Conservation (phyloP, 1,140 invertebrate species). For the Nylanderia fulva region DNA sequence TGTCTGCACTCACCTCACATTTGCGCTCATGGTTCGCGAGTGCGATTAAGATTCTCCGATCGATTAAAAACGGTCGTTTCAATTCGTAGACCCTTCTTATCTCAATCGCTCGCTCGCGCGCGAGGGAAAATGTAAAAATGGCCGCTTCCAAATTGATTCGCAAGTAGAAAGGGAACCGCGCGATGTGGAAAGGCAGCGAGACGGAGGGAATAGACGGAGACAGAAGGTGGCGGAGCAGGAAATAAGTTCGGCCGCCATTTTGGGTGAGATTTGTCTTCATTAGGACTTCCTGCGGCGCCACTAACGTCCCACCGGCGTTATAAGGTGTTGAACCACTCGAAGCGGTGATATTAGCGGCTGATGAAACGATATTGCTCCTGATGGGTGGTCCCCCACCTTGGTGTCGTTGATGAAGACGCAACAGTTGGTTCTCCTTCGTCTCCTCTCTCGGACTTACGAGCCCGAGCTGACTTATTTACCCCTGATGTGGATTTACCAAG, state of each 20-base stretch:
- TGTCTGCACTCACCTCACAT: neutral
- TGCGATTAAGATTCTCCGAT: slow-evolving; percentile 9
- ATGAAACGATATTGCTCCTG: slow-evolving; percentile 81
- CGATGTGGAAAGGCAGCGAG: neutral
- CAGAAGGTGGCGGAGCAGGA: slow-evolving; percentile 74
- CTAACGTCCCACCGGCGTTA: slow-evolving; percentile 81
- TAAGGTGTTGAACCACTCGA: slow-evolving; percentile 81
- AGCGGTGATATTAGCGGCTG: slow-evolving; percentile 79
- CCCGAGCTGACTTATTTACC: slow-evolving; percentile 55
- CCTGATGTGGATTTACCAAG: slow-evolving; percentile 52
- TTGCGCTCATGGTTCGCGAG: neutral
- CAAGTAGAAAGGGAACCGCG: neutral
- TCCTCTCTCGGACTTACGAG: slow-evolving; percentile 58
- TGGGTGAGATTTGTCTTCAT: slow-evolving; percentile 85
- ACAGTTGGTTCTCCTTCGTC: slow-evolving; percentile 74
- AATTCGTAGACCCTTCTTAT: slow-evolving; percentile 15
- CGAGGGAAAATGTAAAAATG: slow-evolving; percentile 34
- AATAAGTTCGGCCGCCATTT: slow-evolving; percentile 81
- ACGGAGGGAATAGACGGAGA: slow-evolving; percentile 21
- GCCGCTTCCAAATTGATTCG: slow-evolving; percentile 54
- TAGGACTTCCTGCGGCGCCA: slow-evolving; percentile 83
- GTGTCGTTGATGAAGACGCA: slow-evolving; percentile 76
- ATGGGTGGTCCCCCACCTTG: slow-evolving; percentile 80
- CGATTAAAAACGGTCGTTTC: slow-evolving; percentile 8
- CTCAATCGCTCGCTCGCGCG: neutral